A percentile compares a stretch with the other conserved stretches of the same genome.
Evolutionary conservation across 2,888 invertebrate species (phyloP).

Genomic region (Himalopsyche kuldschensis): DNA sequence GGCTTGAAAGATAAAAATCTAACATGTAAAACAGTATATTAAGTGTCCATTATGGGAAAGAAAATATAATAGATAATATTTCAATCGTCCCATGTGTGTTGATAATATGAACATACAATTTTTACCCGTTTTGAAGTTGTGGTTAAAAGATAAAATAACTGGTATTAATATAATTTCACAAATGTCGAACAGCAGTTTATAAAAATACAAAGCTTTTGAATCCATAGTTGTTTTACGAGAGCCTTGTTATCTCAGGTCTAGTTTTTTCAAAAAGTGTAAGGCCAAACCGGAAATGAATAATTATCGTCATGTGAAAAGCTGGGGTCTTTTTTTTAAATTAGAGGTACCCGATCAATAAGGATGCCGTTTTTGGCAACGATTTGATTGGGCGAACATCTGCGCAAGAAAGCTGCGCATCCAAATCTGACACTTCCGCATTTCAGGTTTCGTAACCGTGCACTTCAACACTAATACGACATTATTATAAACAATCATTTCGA

Average conservation of each 20-base stretch:
- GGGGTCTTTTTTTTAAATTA: background rate
- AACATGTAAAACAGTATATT: too few species aligned
- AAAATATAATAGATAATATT: too few species aligned
- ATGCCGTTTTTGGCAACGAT: background rate
- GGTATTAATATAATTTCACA: too few species aligned
- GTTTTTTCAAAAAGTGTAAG: background rate
- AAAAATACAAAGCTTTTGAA: too few species aligned
- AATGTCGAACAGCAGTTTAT: too few species aligned
- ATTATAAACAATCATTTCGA: background rate
- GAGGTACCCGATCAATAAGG: background rate
- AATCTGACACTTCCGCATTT: background rate
- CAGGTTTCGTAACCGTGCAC: background rate
- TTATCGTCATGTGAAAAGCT: conserved; percentile 10
- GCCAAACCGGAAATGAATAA: conserved; percentile 29
- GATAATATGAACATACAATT: too few species aligned
- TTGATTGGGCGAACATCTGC: background rate
- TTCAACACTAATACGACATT: background rate
- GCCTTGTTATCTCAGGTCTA: too few species aligned
- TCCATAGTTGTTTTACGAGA: too few species aligned
- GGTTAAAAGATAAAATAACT: too few species aligned
- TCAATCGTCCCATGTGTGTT: too few species aligned
- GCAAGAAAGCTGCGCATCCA: background rate
- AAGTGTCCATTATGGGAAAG: too few species aligned
- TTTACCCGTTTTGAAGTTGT: too few species aligned
- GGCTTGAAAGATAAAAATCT: background rate